These are phyloP conservation scores for Tetragnatha montana DNA, from an alignment of 2,888 invertebrate genomes.

Conservation along the genomic window DNA sequence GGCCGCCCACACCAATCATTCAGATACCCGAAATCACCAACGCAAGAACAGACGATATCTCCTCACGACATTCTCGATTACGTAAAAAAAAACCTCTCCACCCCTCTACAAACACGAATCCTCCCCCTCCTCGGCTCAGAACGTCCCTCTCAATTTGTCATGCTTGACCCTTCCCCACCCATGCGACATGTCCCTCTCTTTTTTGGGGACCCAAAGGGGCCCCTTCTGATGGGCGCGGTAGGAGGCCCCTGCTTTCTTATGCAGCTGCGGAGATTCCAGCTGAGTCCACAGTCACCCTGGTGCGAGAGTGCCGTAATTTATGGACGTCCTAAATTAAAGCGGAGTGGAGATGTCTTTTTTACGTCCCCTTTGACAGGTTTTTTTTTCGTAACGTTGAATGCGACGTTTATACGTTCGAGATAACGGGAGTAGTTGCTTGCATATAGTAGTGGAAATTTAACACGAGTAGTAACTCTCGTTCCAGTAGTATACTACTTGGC, in stretches of 20 bases:
- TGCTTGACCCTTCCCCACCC: constrained; percentile 49
- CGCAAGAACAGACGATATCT: background rate
- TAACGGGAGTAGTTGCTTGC: no score
- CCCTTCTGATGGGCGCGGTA: constrained; percentile 36
- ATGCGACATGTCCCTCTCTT: constrained; percentile 16
- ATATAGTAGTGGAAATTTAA: no score
- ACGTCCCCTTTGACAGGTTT: background rate
- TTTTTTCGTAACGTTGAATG: no score
- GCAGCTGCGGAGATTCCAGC: constrained; percentile 35
- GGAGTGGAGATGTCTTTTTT: constrained; percentile 12
- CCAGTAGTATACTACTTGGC: no score
- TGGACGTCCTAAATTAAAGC: constrained; percentile 41
- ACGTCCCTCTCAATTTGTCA: constrained; percentile 48
- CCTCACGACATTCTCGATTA: background rate
- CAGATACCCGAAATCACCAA: background rate
- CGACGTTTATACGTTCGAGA: no score
- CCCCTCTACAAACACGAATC: background rate
- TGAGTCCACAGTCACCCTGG: constrained; percentile 47
- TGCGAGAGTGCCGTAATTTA: constrained; percentile 39
- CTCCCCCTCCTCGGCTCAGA: background rate
- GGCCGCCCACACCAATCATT: background rate
- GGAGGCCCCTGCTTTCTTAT: constrained; percentile 38
- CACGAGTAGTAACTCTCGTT: no score
- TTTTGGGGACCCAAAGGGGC: constrained; percentile 17
- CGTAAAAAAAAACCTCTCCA: background rate